A percentile compares a stretch with the other conserved stretches of the same genome.
These are phyloP conservation scores for Petrolisthes cinctipes DNA, from an alignment of 2,888 invertebrate genomes.

Conservation along the genomic window DNA sequence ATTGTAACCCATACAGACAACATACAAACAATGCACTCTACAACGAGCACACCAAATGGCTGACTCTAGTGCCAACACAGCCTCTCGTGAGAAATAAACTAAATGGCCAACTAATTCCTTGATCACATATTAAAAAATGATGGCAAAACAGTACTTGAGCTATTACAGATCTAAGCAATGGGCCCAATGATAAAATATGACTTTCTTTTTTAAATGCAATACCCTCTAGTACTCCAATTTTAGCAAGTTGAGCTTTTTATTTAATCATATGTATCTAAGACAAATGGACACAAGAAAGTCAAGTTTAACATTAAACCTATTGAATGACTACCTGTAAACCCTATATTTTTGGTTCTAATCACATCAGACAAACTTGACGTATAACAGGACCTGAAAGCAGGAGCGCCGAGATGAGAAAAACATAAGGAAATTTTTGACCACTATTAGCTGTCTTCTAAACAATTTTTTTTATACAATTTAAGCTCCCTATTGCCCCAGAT, in stretches of 20 bases:
- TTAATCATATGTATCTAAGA: background rate
- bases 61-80: constrained; percentile 55
- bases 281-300: constrained; percentile 18
- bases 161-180: constrained; percentile 50
- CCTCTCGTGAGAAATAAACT: constrained; percentile 57
- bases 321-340: constrained; percentile 40
- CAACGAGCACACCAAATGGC: constrained; percentile 60
- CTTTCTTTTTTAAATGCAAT: background rate
- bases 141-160: constrained; percentile 50
- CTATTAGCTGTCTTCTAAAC: background rate
- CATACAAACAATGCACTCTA: constrained; percentile 53
- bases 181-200: constrained; percentile 40
- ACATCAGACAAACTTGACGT: constrained; percentile 36
- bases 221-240: no score
- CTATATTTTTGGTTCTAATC: constrained; percentile 41
- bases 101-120: constrained; percentile 56
- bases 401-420: constrained; percentile 13
- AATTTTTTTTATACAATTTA: background rate
- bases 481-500: constrained; percentile 16
- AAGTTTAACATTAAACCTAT: constrained; percentile 37
- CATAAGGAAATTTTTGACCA: constrained; percentile 21
- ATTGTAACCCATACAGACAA: constrained; percentile 17
- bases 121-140: constrained; percentile 51
- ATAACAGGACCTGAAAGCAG: constrained; percentile 24
- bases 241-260: no score